Evolutionary conservation across 2,797 vertebrate genomes (phyloP), one percentile per base, ranked within the genome.

Genomic region (Xenopus petersii): DNA sequence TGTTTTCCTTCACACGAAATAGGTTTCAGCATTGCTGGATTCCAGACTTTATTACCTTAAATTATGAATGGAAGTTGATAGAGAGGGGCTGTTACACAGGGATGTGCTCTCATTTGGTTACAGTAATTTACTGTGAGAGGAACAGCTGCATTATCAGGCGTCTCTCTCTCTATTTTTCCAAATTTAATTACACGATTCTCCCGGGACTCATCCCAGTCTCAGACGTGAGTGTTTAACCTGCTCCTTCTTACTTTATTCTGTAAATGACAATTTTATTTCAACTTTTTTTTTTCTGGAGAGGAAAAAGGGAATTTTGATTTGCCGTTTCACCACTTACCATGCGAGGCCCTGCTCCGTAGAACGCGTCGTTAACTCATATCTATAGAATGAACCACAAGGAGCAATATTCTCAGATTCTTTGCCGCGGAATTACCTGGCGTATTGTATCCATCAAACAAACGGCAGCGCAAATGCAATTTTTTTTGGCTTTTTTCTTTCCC

Each of bases 121-220:
- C n/a, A 12, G 17, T 64, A 65, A 9, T 42, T 49, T 61, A 51
- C 24, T 30, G 26, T 0, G 2, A 30, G 42, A 60, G 42, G 63
- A 75, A 24, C 68, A 15, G 36, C 49, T 16, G 55, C 26, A 15
- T 21, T 62, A 59, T 59, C 49, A 36, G 61, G 10, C 12, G n/a
- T 24, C 48, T 56, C 56, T 10, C 55, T 51, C 46, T 66, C 66
- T 66, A 66, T 71, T 49, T 49, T 49, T 12, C 2, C 55, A 71
- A 12, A 12, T 21, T 36, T 76, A 66, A 76, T 76, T 51, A 66
- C 68, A 51, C 30, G 36, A 54, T 61, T 33, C 75, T 66, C 68
- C 46, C 5, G 68, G 24, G 75, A 54, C 48, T 30, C 4, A 30
- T 30, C 26, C 51, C 42, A 51, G 8, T 24, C 24, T 33, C 54